Percentiles rank a stretch among this genome's conserved stretches.
Evolutionary conservation across 2,113 vertebrate genomes (phyloP).

Genomic region (Serilophus lunatus): DNA sequence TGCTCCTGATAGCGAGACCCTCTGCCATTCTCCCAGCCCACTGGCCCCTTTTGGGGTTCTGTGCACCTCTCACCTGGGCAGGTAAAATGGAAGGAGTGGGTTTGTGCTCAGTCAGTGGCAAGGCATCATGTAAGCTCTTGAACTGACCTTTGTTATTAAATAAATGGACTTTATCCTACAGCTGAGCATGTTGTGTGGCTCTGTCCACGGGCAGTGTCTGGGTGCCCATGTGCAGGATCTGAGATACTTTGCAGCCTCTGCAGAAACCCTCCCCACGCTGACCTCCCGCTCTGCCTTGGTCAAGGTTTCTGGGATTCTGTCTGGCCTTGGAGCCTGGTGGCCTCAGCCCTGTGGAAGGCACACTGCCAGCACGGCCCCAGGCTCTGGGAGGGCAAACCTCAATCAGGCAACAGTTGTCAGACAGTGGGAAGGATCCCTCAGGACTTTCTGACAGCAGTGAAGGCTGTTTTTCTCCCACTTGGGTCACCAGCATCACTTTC

Average conservation of each 20-base stretch:
- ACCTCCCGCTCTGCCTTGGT: neutral
- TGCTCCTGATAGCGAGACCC: neutral
- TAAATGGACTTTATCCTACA: slow-evolving; percentile 31
- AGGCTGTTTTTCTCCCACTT: neutral
- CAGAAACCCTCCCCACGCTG: neutral
- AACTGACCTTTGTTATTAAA: neutral
- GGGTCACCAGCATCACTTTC: fast-evolving
- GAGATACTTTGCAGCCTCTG: neutral
- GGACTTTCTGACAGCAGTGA: neutral
- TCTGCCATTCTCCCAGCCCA: fast-evolving
- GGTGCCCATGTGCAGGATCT: neutral
- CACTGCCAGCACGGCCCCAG: neutral
- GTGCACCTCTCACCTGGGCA: neutral
- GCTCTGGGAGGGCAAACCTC: fast-evolving
- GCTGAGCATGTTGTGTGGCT: fast-evolving
- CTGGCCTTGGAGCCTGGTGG: fast-evolving
- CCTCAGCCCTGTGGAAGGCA: fast-evolving
- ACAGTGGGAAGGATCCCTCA: neutral
- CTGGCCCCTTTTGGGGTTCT: neutral
- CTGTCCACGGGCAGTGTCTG: neutral
- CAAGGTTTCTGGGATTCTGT: neutral
- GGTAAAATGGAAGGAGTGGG: neutral
- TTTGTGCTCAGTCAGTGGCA: neutral
- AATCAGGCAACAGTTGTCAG: fast-evolving
- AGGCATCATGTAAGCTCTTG: neutral